Base-by-base conservation (phyloP, 1,140 invertebrate species). In the Melipona quadrifasciata region DNA sequence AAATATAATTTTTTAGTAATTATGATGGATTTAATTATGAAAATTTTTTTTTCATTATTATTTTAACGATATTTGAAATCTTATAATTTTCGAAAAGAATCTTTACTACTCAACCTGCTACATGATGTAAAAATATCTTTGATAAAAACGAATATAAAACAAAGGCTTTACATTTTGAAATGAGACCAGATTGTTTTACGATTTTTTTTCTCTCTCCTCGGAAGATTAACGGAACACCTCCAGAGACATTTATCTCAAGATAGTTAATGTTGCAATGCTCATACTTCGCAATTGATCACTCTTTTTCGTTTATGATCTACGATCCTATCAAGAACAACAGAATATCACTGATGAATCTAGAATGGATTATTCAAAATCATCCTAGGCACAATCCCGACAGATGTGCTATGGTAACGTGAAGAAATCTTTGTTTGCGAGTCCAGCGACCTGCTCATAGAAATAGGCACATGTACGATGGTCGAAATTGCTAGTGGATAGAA, bases 401-500 rank as follows among this genome's bases (percentile, higher is more conserved):
- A 27, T 51, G 34, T 34, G 31, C 12, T 24, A 24, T 58, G n/a
- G 21, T 17, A 21, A 34, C 47, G n/a, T 34, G 16, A 70, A 61
- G 24, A 47, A 16, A 11, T 57, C 27, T n/a, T 39, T 39, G 34
- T 27, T 77, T 51, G 76, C 82, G 83, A 86, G 79, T 88, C 76
- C 83, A 87, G 85, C 87, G 84, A 81, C 58, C 87, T 65, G 68
- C 65, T 88, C 80, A 65, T 55, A 64, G 80, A 82, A 71, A 47
- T 70, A 70, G 82, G 70, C 80, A 74, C 71, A 72, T 80, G 78
- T 82, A 89, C 88, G 85, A 89, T 90, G 88, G 86, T 90, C 88
- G 83, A 87, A 76, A 90, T 90, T 85, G 84, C 84, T 89, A 88
- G 91, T 88, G 87, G 86, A 90, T 93, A 93, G 92, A 95, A 95